phyloP scores from a whole-genome alignment of 1,140 invertebrate genomes.

The Plectrocnemia conspersa region DNA sequence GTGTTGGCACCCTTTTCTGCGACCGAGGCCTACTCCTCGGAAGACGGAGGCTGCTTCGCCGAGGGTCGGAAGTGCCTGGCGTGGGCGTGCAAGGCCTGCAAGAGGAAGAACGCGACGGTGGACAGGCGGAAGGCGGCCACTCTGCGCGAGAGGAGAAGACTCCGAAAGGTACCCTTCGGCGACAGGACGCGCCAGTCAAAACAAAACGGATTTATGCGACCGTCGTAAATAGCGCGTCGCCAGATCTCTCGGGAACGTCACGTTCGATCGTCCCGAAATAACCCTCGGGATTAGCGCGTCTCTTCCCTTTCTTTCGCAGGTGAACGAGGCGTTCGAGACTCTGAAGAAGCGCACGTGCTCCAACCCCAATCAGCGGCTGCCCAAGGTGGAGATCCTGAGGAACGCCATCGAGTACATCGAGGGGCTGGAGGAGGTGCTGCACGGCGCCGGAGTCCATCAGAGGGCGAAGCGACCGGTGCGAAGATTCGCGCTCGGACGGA shows the following conservation, averaged over 20 bases:
- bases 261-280: slow-evolving; percentile 16
- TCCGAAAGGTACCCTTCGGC: slow-evolving; percentile 80
- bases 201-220: slow-evolving; percentile 17
- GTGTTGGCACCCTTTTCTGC: slow-evolving; percentile 27
- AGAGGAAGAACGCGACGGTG: slow-evolving; percentile 88
- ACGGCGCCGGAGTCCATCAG: slow-evolving; percentile 51
- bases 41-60: slow-evolving; percentile 18
- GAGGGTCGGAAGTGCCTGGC: slow-evolving; percentile 69
- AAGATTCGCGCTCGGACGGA: not conserved
- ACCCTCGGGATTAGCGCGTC: slow-evolving; percentile 17
- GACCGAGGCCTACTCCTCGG: slow-evolving; percentile 8
- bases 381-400: slow-evolving; percentile 94
- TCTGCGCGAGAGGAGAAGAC: slow-evolving; percentile 81
- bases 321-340: slow-evolving; percentile 97
- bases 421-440: slow-evolving; percentile 80
- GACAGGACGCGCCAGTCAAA: slow-evolving; percentile 21
- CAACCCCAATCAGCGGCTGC: slow-evolving; percentile 91
- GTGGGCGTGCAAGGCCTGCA: slow-evolving; percentile 96
- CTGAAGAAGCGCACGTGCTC: slow-evolving; percentile 87
- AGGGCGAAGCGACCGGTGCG: not conserved
- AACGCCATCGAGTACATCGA: slow-evolving; percentile 98
- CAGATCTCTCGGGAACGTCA: slow-evolving; percentile 20
- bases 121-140: slow-evolving; percentile 96
- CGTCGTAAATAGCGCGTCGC: slow-evolving; percentile 8
- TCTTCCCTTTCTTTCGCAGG: slow-evolving; percentile 60